These are phyloP conservation scores for Pomacea maculata DNA, from an alignment of 1,140 invertebrate genomes.

Conservation along the genomic window DNA sequence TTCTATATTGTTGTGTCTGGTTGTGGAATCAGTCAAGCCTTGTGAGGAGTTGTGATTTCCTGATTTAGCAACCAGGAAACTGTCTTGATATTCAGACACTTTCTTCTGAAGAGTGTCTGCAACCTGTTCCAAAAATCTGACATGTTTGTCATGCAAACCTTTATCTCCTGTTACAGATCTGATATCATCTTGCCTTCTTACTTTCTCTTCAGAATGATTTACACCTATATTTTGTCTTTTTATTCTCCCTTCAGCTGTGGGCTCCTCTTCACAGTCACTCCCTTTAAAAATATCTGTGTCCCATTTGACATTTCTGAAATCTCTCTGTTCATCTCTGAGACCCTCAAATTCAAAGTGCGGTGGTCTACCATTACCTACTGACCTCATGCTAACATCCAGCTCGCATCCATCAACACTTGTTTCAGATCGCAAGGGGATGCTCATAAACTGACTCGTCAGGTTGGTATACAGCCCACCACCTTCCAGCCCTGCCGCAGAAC, in stretches of 20 bases:
- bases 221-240: not conserved
- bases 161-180: not conserved
- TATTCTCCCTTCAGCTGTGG: not conserved
- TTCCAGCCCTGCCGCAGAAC: not conserved
- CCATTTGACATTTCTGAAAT: not conserved
- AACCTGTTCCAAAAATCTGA: slow-evolving; percentile 10
- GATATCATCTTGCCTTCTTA: no score
- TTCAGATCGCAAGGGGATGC: slow-evolving; percentile 35
- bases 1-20: not conserved
- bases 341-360: not conserved
- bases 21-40: not conserved
- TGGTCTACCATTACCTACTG: not conserved
- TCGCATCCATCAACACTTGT: slow-evolving; percentile 19
- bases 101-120: slow-evolving; percentile 26
- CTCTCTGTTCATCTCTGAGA: not conserved
- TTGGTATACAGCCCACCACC: slow-evolving; percentile 28
- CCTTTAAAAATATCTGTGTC: not conserved
- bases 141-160: not conserved
- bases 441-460: slow-evolving; percentile 42
- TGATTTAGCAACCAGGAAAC: not conserved
- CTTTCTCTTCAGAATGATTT: no score
- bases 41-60: not conserved
- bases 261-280: no score
- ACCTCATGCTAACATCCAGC: slow-evolving; percentile 22
- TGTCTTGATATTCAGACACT: slow-evolving; percentile 10